Percentiles rank a stretch among this genome's conserved stretches.
These are phyloP conservation scores for Ceratoteleas bidentatus DNA, from an alignment of 1,140 invertebrate genomes.

Conservation along the genomic window DNA sequence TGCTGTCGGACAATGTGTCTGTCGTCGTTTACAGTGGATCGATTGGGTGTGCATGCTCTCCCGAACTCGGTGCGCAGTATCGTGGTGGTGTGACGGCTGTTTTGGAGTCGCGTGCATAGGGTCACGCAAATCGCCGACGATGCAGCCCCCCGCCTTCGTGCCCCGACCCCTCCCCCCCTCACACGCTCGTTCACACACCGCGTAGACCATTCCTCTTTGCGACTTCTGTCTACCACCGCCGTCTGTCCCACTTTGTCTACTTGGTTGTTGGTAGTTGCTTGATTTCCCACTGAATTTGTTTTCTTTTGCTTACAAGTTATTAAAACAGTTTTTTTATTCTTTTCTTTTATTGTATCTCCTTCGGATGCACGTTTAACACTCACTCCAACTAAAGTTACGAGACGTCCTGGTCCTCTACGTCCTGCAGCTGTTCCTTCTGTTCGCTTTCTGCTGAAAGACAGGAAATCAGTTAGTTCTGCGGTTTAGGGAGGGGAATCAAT, in stretches of 20 bases:
- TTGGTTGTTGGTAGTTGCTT: conserved; percentile 35
- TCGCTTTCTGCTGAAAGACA: conserved; percentile 89
- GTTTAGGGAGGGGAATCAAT: too few species aligned
- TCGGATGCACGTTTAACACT: conserved; percentile 81
- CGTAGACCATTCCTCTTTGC: too few species aligned
- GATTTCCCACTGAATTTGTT: conserved; percentile 76
- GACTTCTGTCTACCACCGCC: conserved; percentile 51
- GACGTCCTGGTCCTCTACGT: conserved; percentile 96
- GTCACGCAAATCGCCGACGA: too few species aligned
- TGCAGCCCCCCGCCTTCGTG: too few species aligned
- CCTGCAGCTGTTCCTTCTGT: conserved; percentile 93
- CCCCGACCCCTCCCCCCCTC: too few species aligned
- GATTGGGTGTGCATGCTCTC: too few species aligned
- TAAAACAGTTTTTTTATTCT: conserved; percentile 77
- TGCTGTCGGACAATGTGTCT: too few species aligned
- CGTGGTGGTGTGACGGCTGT: not conserved
- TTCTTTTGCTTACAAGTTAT: conserved; percentile 81
- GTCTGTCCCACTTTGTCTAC: conserved; percentile 54
- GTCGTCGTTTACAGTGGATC: too few species aligned
- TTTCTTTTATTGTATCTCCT: conserved; percentile 75
- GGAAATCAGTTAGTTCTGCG: too few species aligned
- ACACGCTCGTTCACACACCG: too few species aligned
- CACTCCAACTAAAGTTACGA: conserved; percentile 87
- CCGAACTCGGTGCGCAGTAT: too few species aligned
- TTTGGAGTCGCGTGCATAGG: conserved; percentile 74